Percentiles rank a stretch among this genome's conserved stretches.
Evolutionary conservation across 2,113 vertebrate species (phyloP).

Genomic region (Myotis davidii): DNA sequence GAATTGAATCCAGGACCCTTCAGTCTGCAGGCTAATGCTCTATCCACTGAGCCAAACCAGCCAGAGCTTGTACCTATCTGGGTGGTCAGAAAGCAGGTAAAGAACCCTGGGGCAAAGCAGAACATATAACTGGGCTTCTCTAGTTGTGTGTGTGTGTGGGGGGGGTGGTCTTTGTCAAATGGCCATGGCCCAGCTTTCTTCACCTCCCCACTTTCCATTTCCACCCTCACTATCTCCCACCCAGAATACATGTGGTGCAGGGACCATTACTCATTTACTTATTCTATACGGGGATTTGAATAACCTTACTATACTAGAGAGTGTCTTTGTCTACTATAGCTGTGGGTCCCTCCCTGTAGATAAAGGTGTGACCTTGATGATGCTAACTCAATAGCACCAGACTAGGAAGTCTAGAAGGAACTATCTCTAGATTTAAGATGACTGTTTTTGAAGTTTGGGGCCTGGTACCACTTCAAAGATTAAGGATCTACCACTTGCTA

Average conservation of each 20-base stretch:
- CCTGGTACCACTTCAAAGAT: not conserved
- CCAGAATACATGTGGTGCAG: not conserved
- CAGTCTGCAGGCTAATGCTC: too few species aligned
- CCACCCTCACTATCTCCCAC: not conserved
- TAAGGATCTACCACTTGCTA: slow-evolving; percentile 24
- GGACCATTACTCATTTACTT: not conserved
- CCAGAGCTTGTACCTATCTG: not conserved
- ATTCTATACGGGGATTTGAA: not conserved
- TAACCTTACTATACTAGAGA: not conserved
- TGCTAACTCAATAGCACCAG: not conserved
- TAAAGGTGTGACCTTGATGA: not conserved
- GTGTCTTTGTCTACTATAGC: not conserved
- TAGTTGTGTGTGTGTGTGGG: not conserved
- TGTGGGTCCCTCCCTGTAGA: not conserved
- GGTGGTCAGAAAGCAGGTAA: not conserved
- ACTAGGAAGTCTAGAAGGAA: not conserved
- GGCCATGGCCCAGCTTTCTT: not conserved
- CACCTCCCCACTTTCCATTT: not conserved
- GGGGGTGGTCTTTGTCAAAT: not conserved
- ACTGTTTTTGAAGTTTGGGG: slow-evolving; percentile 27
- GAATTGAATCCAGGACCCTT: too few species aligned
- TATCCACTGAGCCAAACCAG: too few species aligned
- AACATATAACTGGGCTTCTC: not conserved
- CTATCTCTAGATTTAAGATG: not conserved
- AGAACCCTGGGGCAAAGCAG: not conserved